Percentiles rank a stretch among this genome's conserved stretches.
phyloP scores from a whole-genome alignment of 2,113 vertebrate species.

The Chascanopsetta lugubris region DNA sequence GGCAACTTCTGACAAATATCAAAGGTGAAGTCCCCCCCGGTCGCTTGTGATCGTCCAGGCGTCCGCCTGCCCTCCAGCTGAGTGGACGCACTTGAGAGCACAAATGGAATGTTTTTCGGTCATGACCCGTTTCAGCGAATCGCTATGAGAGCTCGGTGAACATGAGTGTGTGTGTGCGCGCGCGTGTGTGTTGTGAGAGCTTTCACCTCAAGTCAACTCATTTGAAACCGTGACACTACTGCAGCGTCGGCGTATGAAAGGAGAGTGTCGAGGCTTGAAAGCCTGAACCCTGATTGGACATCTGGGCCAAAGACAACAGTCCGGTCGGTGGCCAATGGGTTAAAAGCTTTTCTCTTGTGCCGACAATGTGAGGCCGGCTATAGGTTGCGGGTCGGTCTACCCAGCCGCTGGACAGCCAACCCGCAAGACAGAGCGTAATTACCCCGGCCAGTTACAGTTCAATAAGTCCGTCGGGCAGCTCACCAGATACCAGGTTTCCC shows the following conservation, averaged over 20 bases:
- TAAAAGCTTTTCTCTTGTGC: conserved; percentile 68
- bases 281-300: conserved; percentile 11
- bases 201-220: neutral
- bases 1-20: neutral
- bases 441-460: conserved; percentile 97
- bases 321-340: conserved; percentile 45
- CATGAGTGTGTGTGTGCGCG: conserved; percentile 10
- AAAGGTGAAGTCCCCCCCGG: conserved; percentile 1
- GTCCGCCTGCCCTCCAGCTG: conserved; percentile 26
- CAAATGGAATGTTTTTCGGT: conserved; percentile 34
- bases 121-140: conserved; percentile 12
- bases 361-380: conserved; percentile 87
- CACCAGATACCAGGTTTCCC: conserved; percentile 96
- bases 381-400: conserved; percentile 85
- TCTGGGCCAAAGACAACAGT: conserved; percentile 1
- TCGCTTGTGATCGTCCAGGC: conserved; percentile 6
- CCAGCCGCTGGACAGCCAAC: conserved; percentile 90
- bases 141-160: conserved; percentile 6
- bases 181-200: neutral
- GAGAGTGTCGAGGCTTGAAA: neutral
- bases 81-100: conserved; percentile 37
- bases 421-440: conserved; percentile 97
- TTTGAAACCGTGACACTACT: neutral
- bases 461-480: conserved; percentile 97
- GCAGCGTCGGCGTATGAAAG: neutral